Evolutionary conservation across 2,888 invertebrate genomes (phyloP).

Genomic region (Melanophora roralis): DNA sequence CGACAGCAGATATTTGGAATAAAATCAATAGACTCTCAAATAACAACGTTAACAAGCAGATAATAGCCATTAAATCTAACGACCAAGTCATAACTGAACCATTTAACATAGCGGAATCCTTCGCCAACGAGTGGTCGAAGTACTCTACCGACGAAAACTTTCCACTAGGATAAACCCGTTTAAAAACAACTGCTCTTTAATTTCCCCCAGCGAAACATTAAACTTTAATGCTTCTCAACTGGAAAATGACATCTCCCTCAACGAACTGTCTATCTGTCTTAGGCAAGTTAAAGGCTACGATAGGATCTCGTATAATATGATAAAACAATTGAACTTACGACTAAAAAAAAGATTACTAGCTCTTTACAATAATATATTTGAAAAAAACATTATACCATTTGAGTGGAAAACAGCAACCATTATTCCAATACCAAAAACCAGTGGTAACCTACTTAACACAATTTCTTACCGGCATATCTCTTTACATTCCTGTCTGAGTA

Average conservation of each 20-base stretch:
- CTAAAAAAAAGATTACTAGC: background rate
- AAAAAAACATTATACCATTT: background rate
- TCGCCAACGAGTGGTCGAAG: conserved; percentile 4
- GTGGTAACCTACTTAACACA: background rate
- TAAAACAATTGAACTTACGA: background rate
- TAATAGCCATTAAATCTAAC: background rate
- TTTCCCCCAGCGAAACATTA: background rate
- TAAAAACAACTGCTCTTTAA: background rate
- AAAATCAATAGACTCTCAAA: background rate
- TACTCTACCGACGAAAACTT: background rate
- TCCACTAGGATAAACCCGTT: background rate
- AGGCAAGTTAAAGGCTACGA: too few species aligned
- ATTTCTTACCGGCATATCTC: conserved; percentile 15
- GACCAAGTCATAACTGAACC: background rate
- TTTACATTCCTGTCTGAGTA: conserved; percentile 16
- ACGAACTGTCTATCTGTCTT: background rate
- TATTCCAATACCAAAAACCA: conserved; percentile 28
- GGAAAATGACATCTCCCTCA: background rate
- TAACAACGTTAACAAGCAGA: background rate
- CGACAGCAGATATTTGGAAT: conserved; percentile 8
- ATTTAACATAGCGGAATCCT: background rate
- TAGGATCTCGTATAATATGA: conserved; percentile 19
- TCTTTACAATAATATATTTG: conserved; percentile 24
- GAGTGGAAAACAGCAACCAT: conserved; percentile 23
- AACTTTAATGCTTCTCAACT: background rate